phyloP scores from a whole-genome alignment of 2,113 vertebrate genomes.

The Elanoides forficatus region DNA sequence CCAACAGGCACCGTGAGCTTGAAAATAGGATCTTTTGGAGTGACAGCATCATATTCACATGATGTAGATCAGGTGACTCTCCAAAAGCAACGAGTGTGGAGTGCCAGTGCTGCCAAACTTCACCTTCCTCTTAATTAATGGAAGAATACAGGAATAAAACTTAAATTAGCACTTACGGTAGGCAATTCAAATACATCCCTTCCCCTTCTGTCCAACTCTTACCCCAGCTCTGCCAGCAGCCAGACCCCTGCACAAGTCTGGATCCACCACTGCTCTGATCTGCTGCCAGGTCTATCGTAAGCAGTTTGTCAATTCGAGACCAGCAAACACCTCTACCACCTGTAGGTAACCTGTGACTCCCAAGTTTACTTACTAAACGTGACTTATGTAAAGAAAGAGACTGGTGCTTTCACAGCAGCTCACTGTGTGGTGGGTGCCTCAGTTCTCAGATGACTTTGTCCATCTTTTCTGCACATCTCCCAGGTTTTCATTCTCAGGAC shows the following conservation, averaged over 20 bases:
- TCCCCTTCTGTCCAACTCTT: not conserved
- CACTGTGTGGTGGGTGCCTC: no score
- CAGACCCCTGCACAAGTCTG: not conserved
- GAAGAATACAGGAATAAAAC: not conserved
- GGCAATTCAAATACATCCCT: not conserved
- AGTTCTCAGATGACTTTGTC: not conserved
- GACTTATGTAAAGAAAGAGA: not conserved
- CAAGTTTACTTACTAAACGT: not conserved
- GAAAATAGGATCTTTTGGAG: not conserved
- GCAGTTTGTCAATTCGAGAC: not conserved
- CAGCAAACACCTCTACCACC: not conserved
- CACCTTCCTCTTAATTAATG: not conserved
- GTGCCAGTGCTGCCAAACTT: not conserved
- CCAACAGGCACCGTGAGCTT: not conserved
- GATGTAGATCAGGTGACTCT: not conserved
- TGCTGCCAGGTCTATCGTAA: not conserved
- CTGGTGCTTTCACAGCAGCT: not conserved
- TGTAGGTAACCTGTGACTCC: rapidly evolving
- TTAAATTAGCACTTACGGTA: not conserved
- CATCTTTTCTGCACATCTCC: not conserved
- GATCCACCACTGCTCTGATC: rapidly evolving
- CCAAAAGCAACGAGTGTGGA: rapidly evolving
- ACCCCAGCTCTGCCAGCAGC: not conserved
- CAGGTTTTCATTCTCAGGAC: not conserved
- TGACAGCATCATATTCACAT: rapidly evolving